Percentiles rank a stretch among this genome's conserved stretches.
phyloP scores from a whole-genome alignment of 2,797 vertebrate species.

The Siniperca undulata region DNA sequence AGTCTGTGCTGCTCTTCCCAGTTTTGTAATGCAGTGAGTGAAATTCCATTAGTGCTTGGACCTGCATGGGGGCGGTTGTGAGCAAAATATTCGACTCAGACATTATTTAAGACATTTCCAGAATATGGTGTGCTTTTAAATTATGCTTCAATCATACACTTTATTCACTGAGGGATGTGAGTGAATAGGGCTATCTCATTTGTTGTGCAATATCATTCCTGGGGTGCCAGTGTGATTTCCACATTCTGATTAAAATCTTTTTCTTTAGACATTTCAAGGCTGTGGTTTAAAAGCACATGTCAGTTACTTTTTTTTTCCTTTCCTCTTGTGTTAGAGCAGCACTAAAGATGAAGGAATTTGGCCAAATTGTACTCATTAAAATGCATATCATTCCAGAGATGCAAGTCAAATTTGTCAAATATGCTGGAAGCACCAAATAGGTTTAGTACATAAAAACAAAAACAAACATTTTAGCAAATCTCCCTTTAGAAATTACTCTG shows the following conservation, averaged over 20 bases:
- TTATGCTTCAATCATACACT: constrained; percentile 49
- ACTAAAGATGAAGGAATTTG: constrained; percentile 33
- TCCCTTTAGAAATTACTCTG: constrained; percentile 42
- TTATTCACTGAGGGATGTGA: constrained; percentile 25
- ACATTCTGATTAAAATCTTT: constrained; percentile 38
- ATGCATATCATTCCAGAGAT: constrained; percentile 50
- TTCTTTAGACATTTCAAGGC: constrained; percentile 40
- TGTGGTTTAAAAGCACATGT: constrained; percentile 16
- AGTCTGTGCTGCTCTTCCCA: constrained; percentile 59
- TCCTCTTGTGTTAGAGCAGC: constrained; percentile 37
- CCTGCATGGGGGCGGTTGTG: constrained; percentile 20
- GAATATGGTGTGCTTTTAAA: constrained; percentile 51
- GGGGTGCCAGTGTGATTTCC: constrained; percentile 26
- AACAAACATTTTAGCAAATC: constrained; percentile 25
- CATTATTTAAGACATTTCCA: constrained; percentile 59
- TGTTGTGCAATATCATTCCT: constrained; percentile 46
- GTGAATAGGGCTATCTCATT: constrained; percentile 46
- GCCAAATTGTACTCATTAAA: constrained; percentile 44
- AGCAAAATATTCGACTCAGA: constrained; percentile 41
- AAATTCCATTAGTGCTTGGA: constrained; percentile 66
- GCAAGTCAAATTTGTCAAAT: constrained; percentile 55
- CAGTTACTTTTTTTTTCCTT: neutral
- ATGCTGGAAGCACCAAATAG: constrained; percentile 23
- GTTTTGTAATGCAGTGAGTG: constrained; percentile 47
- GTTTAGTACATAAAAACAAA: constrained; percentile 40